A percentile compares a stretch with the other conserved stretches of the same genome.
These are phyloP conservation scores for Nasonia longicornis DNA, from an alignment of 1,140 invertebrate genomes.

Conservation along the genomic window DNA sequence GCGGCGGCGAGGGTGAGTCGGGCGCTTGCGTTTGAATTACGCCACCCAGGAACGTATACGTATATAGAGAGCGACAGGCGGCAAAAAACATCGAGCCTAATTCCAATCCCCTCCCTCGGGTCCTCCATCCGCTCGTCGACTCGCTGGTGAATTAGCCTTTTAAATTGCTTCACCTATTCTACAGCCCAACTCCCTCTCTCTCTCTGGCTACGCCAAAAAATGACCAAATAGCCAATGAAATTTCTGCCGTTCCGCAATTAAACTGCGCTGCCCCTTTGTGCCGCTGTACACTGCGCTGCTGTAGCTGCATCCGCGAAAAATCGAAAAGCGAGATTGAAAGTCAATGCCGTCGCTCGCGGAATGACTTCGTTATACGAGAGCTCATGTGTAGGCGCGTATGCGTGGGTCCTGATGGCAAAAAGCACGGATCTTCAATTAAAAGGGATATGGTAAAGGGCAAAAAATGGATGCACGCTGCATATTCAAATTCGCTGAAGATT, in stretches of 20 bases:
- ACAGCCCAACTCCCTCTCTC: slow-evolving; percentile 40
- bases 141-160: slow-evolving; percentile 64
- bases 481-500: slow-evolving; percentile 43
- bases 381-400: neutral
- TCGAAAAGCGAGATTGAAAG: slow-evolving; percentile 46
- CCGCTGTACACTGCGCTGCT: neutral
- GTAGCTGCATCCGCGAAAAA: slow-evolving; percentile 27
- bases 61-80: slow-evolving; percentile 33
- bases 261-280: slow-evolving; percentile 18
- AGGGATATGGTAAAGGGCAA: slow-evolving; percentile 19
- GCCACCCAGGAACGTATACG: slow-evolving; percentile 47
- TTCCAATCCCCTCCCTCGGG: slow-evolving; percentile 56
- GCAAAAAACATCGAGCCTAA: slow-evolving; percentile 63
- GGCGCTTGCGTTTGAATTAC: slow-evolving; percentile 49
- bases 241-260: slow-evolving; percentile 44
- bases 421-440: slow-evolving; percentile 43
- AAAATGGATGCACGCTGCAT: slow-evolving; percentile 35
- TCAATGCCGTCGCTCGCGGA: slow-evolving; percentile 29
- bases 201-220: slow-evolving; percentile 27
- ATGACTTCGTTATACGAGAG: slow-evolving; percentile 34
- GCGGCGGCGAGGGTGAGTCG: slow-evolving; percentile 34
- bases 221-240: slow-evolving; percentile 40
- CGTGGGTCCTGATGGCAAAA: neutral
- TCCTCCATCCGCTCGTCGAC: neutral
- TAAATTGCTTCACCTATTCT: slow-evolving; percentile 64